Percentiles rank a stretch among this genome's conserved stretches.
phyloP scores from a whole-genome alignment of 2,113 vertebrate genomes.

The Osmerus mordax region DNA sequence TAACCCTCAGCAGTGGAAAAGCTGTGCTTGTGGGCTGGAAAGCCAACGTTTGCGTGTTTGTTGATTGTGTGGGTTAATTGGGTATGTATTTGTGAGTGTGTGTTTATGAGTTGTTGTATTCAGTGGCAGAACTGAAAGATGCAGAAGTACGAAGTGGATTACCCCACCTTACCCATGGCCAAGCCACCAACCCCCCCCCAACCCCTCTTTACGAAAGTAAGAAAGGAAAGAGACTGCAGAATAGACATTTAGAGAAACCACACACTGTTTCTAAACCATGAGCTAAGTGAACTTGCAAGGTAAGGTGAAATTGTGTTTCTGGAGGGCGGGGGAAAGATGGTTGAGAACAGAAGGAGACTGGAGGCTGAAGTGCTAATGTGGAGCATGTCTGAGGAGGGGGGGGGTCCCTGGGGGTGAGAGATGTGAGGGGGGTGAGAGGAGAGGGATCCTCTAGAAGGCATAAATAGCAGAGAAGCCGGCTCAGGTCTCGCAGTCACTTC shows the following conservation, averaged over 20 bases:
- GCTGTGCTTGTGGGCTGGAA: slow-evolving; percentile 10
- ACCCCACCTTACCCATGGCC: slow-evolving; percentile 3
- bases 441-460: slow-evolving; percentile 70
- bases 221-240: neutral
- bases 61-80: neutral
- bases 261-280: slow-evolving; percentile 23
- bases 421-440: slow-evolving; percentile 66
- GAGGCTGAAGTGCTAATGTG: slow-evolving; percentile 35
- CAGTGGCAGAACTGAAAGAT: too few species aligned
- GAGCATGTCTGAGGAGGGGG: slow-evolving; percentile 43
- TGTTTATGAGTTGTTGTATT: neutral
- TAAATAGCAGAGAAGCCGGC: slow-evolving; percentile 77
- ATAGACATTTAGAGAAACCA: slow-evolving; percentile 2
- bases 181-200: slow-evolving; percentile 26
- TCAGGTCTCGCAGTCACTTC: slow-evolving; percentile 77
- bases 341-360: slow-evolving; percentile 17
- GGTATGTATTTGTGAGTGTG: slow-evolving; percentile 41
- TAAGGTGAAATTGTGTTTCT: too few species aligned
- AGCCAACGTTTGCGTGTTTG: neutral
- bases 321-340: too few species aligned
- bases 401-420: slow-evolving; percentile 54
- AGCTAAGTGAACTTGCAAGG: slow-evolving; percentile 10
- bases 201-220: slow-evolving; percentile 7
- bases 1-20: slow-evolving; percentile 43
- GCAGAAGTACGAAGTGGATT: too few species aligned